Evolutionary conservation across 2,797 vertebrate genomes (phyloP).

Genomic region (Aulostomus chinensis): DNA sequence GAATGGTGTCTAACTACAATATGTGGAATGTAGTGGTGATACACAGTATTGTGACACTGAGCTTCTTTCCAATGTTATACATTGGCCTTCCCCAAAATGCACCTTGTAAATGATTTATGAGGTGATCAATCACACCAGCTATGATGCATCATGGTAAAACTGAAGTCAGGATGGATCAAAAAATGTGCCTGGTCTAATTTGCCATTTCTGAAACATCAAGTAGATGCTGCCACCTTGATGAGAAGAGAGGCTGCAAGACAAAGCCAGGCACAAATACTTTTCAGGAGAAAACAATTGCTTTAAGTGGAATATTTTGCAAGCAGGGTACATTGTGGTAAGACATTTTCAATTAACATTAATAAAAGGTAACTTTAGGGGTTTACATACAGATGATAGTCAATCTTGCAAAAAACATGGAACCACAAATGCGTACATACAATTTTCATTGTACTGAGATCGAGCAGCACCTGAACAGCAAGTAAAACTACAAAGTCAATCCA

Average conservation of each 20-base stretch:
- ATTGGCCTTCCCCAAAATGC: constrained; percentile 43
- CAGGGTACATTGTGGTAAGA: constrained; percentile 79
- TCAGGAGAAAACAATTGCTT: constrained; percentile 74
- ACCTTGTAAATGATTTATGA: constrained; percentile 52
- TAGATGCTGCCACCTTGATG: constrained; percentile 45
- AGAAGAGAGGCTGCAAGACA: constrained; percentile 64
- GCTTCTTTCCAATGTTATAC: constrained; percentile 63
- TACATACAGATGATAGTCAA: constrained; percentile 81
- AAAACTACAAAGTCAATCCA: constrained; percentile 76
- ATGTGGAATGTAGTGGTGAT: constrained; percentile 88
- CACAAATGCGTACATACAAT: constrained; percentile 78
- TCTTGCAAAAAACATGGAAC: constrained; percentile 79
- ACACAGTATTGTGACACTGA: constrained; percentile 84
- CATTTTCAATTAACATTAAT: constrained; percentile 81
- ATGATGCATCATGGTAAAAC: constrained; percentile 41
- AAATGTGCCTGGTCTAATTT: constrained; percentile 36
- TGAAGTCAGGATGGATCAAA: constrained; percentile 28
- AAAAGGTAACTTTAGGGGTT: constrained; percentile 78
- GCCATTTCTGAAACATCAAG: constrained; percentile 41
- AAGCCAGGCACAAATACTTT: constrained; percentile 78
- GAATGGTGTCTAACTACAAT: constrained; percentile 85
- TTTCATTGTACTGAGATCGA: constrained; percentile 77
- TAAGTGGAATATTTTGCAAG: constrained; percentile 79
- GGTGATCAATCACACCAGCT: constrained; percentile 35
- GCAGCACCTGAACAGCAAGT: constrained; percentile 79